Evolutionary conservation across 2,797 vertebrate species (phyloP).

Genomic region (Miichthys miiuy): DNA sequence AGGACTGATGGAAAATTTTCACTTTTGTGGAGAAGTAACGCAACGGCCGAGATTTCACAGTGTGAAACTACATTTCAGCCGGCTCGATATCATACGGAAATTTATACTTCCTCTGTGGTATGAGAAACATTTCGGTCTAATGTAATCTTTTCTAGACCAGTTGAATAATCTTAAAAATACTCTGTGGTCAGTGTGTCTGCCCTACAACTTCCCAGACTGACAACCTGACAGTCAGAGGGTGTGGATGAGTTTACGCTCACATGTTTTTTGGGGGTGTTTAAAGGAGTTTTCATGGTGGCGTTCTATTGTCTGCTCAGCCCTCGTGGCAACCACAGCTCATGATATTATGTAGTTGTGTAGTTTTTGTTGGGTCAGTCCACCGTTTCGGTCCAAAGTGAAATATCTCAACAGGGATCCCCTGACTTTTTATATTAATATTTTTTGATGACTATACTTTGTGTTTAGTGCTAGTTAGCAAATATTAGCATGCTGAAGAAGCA

Average conservation of each 20-base stretch:
- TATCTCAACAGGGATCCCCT: not conserved
- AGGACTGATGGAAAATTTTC: not conserved
- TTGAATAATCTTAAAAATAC: slow-evolving; percentile 7
- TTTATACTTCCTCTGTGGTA: slow-evolving; percentile 23
- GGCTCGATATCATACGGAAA: not conserved
- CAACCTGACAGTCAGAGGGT: not conserved
- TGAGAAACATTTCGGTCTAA: slow-evolving; percentile 21
- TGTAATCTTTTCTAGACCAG: slow-evolving; percentile 27
- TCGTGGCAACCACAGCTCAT: not conserved
- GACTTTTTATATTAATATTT: slow-evolving; percentile 1
- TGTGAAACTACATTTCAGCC: not conserved
- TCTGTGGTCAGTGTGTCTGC: not conserved
- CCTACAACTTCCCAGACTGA: not conserved
- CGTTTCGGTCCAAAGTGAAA: not conserved
- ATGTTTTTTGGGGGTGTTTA: not conserved
- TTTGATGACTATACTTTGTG: slow-evolving; percentile 3
- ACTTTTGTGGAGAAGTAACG: not conserved
- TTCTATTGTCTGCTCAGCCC: no score
- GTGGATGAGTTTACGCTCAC: no score
- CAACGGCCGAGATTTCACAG: not conserved
- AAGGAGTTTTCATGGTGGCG: no score
- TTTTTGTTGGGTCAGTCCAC: not conserved
- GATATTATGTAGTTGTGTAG: not conserved
- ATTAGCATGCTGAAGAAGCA: no score
- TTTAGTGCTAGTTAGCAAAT: not conserved